A percentile compares a stretch with the other conserved stretches of the same genome.
Evolutionary conservation across 64 coral and sea anemone genomes (phyloP).

Genomic region (Dendrophyllia cribrosa): DNA sequence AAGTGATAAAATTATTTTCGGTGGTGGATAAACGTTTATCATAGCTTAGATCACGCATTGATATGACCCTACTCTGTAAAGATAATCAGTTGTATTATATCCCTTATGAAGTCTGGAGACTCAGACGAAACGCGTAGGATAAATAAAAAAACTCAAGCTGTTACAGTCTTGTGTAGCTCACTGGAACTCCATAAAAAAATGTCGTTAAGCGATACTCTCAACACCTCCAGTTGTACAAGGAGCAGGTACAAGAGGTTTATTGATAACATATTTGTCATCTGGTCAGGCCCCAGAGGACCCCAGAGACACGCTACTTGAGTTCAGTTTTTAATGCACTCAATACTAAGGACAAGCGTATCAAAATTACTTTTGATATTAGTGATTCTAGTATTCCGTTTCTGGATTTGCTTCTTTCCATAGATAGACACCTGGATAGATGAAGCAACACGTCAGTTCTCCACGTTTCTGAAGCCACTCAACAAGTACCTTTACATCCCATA

Average conservation of each 20-base stretch:
- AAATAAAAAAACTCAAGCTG: conserved; percentile 37
- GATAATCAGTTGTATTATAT: conserved; percentile 24
- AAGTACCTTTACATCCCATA: conserved; percentile 55
- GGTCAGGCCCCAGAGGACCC: conserved; percentile 26
- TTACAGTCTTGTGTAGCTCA: conserved; percentile 30
- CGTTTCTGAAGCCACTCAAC: conserved; percentile 59
- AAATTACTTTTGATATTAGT: conserved; percentile 65
- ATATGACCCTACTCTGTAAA: conserved; percentile 30
- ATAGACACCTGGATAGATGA: background rate
- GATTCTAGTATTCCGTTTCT: conserved; percentile 64
- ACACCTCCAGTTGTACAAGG: no score
- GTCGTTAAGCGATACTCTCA: no score
- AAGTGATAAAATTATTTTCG: conserved; percentile 18
- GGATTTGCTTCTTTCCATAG: conserved; percentile 29
- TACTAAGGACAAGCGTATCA: conserved; percentile 38
- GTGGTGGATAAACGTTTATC: conserved; percentile 34
- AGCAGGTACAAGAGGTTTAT: conserved; percentile 73
- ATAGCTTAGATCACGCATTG: background rate
- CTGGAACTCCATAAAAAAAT: no score
- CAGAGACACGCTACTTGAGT: no score
- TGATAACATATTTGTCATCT: conserved; percentile 49
- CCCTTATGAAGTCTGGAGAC: conserved; percentile 35
- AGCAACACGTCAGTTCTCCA: conserved; percentile 35
- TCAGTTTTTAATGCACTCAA: no score
- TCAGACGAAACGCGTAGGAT: conserved; percentile 54